Evolutionary conservation across 1,140 invertebrate genomes (phyloP).

Genomic region (Drosophila watanabei): DNA sequence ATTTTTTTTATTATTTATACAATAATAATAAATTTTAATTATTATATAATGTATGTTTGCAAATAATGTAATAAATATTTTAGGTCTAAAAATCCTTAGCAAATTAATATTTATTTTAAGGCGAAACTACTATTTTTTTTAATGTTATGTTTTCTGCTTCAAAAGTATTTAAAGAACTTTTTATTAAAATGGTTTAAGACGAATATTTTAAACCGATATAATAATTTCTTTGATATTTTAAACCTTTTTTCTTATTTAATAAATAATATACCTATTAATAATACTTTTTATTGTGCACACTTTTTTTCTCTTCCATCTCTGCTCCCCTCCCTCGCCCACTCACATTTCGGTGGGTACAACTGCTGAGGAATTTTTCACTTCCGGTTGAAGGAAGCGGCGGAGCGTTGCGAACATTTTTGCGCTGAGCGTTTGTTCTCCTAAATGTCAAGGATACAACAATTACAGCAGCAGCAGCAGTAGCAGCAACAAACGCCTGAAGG

Average conservation of each 20-base stretch:
- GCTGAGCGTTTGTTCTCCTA: constrained; percentile 45
- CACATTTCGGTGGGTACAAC: constrained; percentile 19
- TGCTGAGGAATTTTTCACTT: constrained; percentile 53
- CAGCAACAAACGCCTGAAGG: constrained; percentile 3
- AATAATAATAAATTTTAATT: no score
- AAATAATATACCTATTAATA: neutral
- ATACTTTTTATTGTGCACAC: neutral
- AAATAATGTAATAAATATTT: no score
- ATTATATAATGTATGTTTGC: no score
- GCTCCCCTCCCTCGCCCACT: constrained; percentile 12
- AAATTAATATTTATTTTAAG: no score
- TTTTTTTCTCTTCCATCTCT: neutral
- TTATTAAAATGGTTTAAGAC: no score
- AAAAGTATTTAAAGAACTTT: no score
- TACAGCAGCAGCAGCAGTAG: constrained; percentile 30
- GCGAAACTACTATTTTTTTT: no score
- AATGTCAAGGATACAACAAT: constrained; percentile 77
- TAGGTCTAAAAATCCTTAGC: no score
- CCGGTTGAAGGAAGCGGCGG: constrained; percentile 47
- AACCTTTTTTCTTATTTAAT: neutral
- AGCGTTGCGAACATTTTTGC: constrained; percentile 32
- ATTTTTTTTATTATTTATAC: no score
- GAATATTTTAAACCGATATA: no score
- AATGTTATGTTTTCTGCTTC: no score
- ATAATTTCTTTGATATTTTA: neutral